phyloP scores from a whole-genome alignment of 2,888 invertebrate genomes.

The Ferdinandea cuprea region DNA sequence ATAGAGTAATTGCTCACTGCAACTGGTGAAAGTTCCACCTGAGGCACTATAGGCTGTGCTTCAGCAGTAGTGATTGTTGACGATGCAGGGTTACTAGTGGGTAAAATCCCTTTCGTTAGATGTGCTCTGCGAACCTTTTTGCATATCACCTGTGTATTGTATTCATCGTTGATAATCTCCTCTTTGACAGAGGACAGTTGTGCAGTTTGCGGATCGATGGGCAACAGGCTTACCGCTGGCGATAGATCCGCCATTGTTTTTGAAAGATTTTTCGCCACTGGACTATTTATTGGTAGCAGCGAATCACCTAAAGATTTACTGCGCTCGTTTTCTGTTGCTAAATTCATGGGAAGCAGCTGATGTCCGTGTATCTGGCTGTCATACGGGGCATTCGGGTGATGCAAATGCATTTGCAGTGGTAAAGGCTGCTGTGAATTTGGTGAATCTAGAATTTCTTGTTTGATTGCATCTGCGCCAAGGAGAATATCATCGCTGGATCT shows the following conservation, averaged over 20 bases:
- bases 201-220: constrained; percentile 61
- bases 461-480: constrained; percentile 76
- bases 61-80: constrained; percentile 50
- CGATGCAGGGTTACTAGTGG: constrained; percentile 68
- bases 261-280: constrained; percentile 80
- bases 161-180: constrained; percentile 80
- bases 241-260: constrained; percentile 79
- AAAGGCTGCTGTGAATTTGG: constrained; percentile 75
- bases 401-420: constrained; percentile 51
- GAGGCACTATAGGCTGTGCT: constrained; percentile 54
- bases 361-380: constrained; percentile 76
- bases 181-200: constrained; percentile 79
- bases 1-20: constrained; percentile 81
- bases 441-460: constrained; percentile 81
- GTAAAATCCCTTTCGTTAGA: constrained; percentile 82
- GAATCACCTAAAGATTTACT: constrained; percentile 73
- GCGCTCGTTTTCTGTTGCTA: constrained; percentile 78
- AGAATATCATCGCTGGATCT: constrained; percentile 47
- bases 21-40: constrained; percentile 61
- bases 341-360: constrained; percentile 82
- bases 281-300: constrained; percentile 33
- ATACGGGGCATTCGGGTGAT: constrained; percentile 65
- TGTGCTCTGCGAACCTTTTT: constrained; percentile 83
- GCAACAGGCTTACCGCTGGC: constrained; percentile 64
- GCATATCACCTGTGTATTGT: constrained; percentile 81